Percentiles rank a stretch among this genome's conserved stretches.
Conservation (phyloP, 2,113 vertebrate species). For the Gavia stellata region DNA sequence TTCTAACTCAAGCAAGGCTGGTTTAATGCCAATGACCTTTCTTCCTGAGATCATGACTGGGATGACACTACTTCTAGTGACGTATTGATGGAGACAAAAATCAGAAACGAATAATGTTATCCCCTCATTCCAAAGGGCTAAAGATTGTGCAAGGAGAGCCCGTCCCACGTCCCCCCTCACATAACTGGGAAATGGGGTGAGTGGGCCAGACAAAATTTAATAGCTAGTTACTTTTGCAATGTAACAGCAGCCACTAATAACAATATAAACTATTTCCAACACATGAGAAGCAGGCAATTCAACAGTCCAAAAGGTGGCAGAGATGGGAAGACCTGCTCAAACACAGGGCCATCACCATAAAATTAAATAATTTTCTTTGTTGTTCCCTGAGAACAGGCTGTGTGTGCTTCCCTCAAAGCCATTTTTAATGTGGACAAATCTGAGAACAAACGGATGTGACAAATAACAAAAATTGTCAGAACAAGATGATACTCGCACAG, state of each 20-base stretch:
- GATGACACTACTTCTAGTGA: background rate
- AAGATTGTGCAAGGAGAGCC: background rate
- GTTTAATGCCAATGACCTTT: background rate
- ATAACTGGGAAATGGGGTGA: background rate
- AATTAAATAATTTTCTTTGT: background rate
- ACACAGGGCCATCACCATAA: background rate
- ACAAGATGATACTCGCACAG: background rate
- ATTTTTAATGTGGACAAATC: background rate
- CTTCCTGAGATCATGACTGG: background rate
- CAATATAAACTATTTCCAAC: background rate
- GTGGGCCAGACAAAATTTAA: background rate
- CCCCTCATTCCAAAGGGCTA: background rate
- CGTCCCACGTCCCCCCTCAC: background rate
- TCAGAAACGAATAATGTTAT: background rate
- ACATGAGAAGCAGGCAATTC: background rate
- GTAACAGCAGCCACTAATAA: background rate
- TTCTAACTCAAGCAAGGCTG: background rate
- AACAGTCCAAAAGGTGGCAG: background rate
- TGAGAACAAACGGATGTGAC: background rate
- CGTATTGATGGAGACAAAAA: background rate
- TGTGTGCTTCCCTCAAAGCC: background rate
- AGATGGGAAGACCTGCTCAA: background rate
- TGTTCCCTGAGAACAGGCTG: background rate
- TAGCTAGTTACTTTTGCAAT: background rate
- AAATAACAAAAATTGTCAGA: background rate